These are phyloP conservation scores for Drosophila bocqueti DNA, from an alignment of 1,140 invertebrate species.

Conservation along the genomic window DNA sequence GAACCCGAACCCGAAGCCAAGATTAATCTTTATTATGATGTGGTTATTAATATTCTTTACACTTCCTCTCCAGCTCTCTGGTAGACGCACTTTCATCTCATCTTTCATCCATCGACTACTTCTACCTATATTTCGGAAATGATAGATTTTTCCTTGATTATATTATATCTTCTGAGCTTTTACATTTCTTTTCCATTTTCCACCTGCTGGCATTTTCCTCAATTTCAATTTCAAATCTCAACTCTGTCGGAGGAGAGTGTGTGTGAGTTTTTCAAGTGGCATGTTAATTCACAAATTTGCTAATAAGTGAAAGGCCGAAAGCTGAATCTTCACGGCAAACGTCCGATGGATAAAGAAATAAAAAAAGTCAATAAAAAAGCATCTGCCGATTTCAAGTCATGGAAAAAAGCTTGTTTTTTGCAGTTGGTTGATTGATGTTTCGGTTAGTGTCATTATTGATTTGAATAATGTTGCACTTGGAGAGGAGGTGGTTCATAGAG, in stretches of 20 bases:
- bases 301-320: slow-evolving; percentile 76
- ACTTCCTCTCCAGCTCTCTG: slow-evolving; percentile 34
- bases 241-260: slow-evolving; percentile 13
- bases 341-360: slow-evolving; percentile 24
- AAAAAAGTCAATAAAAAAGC: slow-evolving; percentile 12
- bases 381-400: slow-evolving; percentile 33
- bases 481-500: slow-evolving; percentile 1
- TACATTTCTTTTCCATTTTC: not conserved
- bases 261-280: slow-evolving; percentile 40
- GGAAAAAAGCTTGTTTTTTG: slow-evolving; percentile 43
- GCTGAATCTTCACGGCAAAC: slow-evolving; percentile 23
- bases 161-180: slow-evolving; percentile 13
- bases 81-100: slow-evolving; percentile 4
- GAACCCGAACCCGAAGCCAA: slow-evolving; percentile 20
- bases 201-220: slow-evolving; percentile 37
- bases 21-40: slow-evolving; percentile 43
- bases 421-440: slow-evolving; percentile 49
- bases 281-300: slow-evolving; percentile 76
- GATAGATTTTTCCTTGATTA: slow-evolving; percentile 21
- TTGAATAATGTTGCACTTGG: slow-evolving; percentile 36
- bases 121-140: slow-evolving; percentile 8
- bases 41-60: slow-evolving; percentile 44
- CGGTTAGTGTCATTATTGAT: slow-evolving; percentile 35
- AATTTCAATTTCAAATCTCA: slow-evolving; percentile 45
- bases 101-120: slow-evolving; percentile 3